These are phyloP conservation scores for Aptenodytes forsteri DNA, from an alignment of 2,113 vertebrate species.

Conservation along the genomic window DNA sequence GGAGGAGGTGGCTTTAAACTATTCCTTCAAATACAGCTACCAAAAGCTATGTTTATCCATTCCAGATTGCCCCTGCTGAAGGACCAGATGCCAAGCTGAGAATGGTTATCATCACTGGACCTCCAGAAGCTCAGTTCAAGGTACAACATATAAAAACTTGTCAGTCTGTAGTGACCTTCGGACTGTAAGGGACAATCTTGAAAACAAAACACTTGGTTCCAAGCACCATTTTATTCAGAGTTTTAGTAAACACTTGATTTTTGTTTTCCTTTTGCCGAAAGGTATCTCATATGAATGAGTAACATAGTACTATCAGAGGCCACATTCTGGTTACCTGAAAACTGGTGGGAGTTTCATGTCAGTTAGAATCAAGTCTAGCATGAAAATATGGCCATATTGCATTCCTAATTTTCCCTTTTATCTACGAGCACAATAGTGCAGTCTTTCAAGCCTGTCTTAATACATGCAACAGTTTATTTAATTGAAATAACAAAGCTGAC, in stretches of 20 bases:
- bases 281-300: neutral
- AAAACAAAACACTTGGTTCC: neutral
- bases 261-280: neutral
- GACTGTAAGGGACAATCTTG: neutral
- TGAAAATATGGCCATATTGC: neutral
- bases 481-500: neutral
- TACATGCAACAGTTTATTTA: neutral
- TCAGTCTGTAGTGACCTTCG: neutral
- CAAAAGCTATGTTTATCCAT: conserved; percentile 53
- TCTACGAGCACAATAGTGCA: neutral
- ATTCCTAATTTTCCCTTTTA: neutral
- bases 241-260: neutral
- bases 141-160: conserved; percentile 62
- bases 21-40: conserved; percentile 15
- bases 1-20: conserved; percentile 33
- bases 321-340: neutral
- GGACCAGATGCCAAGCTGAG: conserved; percentile 92
- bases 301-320: neutral
- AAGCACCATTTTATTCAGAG: neutral
- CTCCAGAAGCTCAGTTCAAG: conserved; percentile 99
- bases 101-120: conserved; percentile 95
- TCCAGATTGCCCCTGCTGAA: conserved; percentile 95
- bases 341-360: neutral
- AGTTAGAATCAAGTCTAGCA: neutral
- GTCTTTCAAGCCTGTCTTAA: neutral